These are phyloP conservation scores for Etheostoma cragini DNA, from an alignment of 2,113 vertebrate species.

Conservation along the genomic window DNA sequence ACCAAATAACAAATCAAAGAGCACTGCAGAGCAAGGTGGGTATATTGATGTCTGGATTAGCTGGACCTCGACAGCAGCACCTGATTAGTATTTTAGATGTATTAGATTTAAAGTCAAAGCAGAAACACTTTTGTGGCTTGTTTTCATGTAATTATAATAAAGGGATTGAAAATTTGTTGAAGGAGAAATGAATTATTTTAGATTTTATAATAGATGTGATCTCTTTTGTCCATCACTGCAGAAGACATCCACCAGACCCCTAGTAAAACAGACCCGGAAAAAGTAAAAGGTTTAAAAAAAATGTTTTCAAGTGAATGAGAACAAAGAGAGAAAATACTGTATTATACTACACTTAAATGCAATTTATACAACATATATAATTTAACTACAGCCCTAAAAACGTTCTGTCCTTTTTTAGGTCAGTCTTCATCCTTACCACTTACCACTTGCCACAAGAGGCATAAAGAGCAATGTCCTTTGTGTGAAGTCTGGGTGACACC, in stretches of 20 bases:
- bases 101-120: constrained; percentile 42
- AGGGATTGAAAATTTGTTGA: constrained; percentile 26
- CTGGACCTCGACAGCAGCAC: constrained; percentile 50
- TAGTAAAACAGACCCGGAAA: neutral
- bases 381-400: neutral
- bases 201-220: constrained; percentile 24
- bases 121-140: constrained; percentile 28
- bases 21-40: constrained; percentile 68
- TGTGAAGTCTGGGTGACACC: constrained; percentile 78
- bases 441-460: neutral
- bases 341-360: neutral
- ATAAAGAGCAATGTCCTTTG: neutral
- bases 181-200: constrained; percentile 22
- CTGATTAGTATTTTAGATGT: constrained; percentile 58
- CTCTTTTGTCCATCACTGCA: neutral
- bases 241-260: constrained; percentile 1
- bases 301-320: neutral
- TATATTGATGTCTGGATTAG: constrained; percentile 69
- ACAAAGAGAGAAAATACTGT: neutral
- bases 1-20: constrained; percentile 74
- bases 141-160: constrained; percentile 28
- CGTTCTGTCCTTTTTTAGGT: constrained; percentile 1
- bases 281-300: neutral
- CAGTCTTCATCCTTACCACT: constrained; percentile 65
- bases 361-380: neutral